phyloP scores from a whole-genome alignment of 1,140 invertebrate genomes.

The Oncopeltus fasciatus region DNA sequence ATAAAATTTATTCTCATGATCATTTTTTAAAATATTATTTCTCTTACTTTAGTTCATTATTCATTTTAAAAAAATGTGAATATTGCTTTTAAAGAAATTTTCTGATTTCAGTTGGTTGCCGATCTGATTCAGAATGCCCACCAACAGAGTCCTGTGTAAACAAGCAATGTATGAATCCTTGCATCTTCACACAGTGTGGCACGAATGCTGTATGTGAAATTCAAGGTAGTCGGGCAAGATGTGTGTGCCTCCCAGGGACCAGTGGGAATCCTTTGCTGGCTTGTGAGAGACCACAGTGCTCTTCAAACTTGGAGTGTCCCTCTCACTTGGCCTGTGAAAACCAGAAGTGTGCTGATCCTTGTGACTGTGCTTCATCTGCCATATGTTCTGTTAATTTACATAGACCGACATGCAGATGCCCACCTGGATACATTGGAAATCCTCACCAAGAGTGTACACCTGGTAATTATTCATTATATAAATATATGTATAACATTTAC shows the following conservation, averaged over 20 bases:
- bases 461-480: not conserved
- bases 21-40: too few species aligned
- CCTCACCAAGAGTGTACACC: conserved; percentile 46
- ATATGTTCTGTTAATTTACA: conserved; percentile 65
- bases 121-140: conserved; percentile 69
- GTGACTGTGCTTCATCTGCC: conserved; percentile 51
- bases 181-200: conserved; percentile 66
- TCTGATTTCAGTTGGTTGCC: conserved; percentile 59
- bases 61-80: too few species aligned
- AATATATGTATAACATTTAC: too few species aligned
- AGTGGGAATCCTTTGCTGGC: conserved; percentile 56
- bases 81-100: too few species aligned
- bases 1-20: too few species aligned
- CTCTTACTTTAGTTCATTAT: too few species aligned
- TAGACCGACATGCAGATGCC: conserved; percentile 60
- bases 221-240: conserved; percentile 56
- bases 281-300: conserved; percentile 67
- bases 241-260: conserved; percentile 60
- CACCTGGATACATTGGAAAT: conserved; percentile 66
- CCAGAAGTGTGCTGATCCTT: conserved; percentile 63
- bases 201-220: conserved; percentile 59
- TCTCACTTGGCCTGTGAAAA: conserved; percentile 57
- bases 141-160: conserved; percentile 70
- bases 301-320: conserved; percentile 53
- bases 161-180: conserved; percentile 66